A percentile compares a stretch with the other conserved stretches of the same genome.
phyloP scores from a whole-genome alignment of 2,888 invertebrate species.

The Cataglyphis altisquamis region DNA sequence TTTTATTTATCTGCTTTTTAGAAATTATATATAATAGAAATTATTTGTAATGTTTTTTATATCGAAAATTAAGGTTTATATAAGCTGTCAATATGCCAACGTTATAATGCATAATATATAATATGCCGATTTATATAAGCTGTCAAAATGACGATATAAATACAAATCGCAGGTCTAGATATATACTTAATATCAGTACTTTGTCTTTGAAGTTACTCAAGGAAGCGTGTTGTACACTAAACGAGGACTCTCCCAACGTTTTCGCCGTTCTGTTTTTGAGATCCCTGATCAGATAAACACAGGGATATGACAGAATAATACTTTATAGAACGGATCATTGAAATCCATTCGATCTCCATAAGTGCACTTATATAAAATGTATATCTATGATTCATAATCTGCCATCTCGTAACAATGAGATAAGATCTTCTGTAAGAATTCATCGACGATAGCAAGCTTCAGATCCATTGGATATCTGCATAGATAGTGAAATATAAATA shows the following conservation, averaged over 20 bases:
- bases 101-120: too few species aligned
- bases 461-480: neutral
- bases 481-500: neutral
- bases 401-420: slow-evolving; percentile 16
- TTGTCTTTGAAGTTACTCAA: slow-evolving; percentile 25
- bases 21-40: neutral
- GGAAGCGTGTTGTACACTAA: slow-evolving; percentile 41
- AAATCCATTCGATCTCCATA: slow-evolving; percentile 39
- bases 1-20: slow-evolving; percentile 7
- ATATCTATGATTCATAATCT: slow-evolving; percentile 17
- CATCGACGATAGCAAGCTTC: neutral
- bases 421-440: slow-evolving; percentile 14
- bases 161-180: neutral
- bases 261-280: slow-evolving; percentile 43
- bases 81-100: too few species aligned
- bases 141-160: neutral
- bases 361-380: slow-evolving; percentile 26
- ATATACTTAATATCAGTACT: neutral
- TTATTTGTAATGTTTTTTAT: neutral
- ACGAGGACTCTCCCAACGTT: slow-evolving; percentile 54
- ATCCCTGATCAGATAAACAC: slow-evolving; percentile 18
- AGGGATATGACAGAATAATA: slow-evolving; percentile 5
- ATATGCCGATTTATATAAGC: neutral
- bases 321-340: slow-evolving; percentile 45
- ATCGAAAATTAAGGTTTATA: neutral